phyloP scores from a whole-genome alignment of 2,888 invertebrate genomes.

The Philonicus albiceps region DNA sequence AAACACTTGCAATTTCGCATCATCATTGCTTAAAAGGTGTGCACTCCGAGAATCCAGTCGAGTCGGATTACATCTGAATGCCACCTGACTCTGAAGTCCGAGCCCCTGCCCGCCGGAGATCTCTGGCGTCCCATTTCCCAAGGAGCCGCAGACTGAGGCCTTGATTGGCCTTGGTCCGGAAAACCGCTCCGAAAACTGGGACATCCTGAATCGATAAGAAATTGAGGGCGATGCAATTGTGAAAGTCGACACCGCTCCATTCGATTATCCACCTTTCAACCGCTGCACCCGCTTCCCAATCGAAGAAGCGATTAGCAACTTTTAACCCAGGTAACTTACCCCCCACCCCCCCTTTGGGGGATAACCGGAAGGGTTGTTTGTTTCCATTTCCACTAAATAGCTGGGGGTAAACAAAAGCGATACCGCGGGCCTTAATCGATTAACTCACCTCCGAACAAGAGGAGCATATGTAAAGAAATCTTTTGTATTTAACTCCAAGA shows the following conservation, averaged over 20 bases:
- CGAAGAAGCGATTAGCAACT: not conserved
- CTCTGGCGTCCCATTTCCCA: not conserved
- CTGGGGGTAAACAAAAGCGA: not conserved
- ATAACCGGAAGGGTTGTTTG: not conserved
- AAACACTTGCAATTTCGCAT: not conserved
- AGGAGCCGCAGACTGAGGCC: conserved; percentile 6
- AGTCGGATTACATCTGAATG: not conserved
- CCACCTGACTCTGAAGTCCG: not conserved
- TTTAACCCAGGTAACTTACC: not conserved
- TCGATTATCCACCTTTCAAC: not conserved
- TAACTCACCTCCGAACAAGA: not conserved
- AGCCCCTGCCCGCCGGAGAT: not conserved
- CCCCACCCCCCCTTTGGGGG: not conserved
- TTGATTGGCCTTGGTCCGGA: conserved; percentile 36
- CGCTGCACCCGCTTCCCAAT: not conserved
- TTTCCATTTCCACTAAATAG: not conserved
- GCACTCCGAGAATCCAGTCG: not conserved
- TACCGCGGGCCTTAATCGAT: not conserved
- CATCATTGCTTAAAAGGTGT: not conserved
- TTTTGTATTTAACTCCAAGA: not conserved
- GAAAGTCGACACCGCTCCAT: not conserved
- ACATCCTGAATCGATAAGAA: conserved; percentile 38
- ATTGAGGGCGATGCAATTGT: conserved; percentile 25
- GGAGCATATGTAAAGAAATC: not conserved
- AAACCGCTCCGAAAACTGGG: conserved; percentile 8